Evolutionary conservation across 2,888 invertebrate genomes (phyloP).

Genomic region (Calephelis perditalis): DNA sequence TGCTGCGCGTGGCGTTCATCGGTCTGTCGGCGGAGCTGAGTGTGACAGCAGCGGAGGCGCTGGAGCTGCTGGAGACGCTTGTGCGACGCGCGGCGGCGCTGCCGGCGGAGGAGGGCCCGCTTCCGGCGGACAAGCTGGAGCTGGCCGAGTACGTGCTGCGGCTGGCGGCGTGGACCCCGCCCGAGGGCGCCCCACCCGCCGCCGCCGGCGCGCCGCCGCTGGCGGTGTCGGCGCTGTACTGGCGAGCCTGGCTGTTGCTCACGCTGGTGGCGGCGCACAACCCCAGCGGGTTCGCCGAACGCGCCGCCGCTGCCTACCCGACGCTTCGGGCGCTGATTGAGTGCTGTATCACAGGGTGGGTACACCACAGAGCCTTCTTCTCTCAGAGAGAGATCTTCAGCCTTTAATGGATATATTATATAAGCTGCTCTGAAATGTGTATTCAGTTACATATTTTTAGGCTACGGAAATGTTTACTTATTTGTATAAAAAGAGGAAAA

Average conservation of each 20-base stretch:
- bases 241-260: conserved; percentile 92
- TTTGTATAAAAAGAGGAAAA: too few relatives aligned
- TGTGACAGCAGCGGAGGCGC: conserved; percentile 87
- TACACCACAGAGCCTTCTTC: background rate
- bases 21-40: conserved; percentile 90
- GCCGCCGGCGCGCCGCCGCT: conserved; percentile 87
- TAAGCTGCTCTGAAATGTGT: too few relatives aligned
- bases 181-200: conserved; percentile 94
- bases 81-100: conserved; percentile 90
- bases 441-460: too few relatives aligned
- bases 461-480: too few relatives aligned
- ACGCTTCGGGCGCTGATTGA: conserved; percentile 94
- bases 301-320: conserved; percentile 94
- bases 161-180: conserved; percentile 93
- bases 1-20: conserved; percentile 89
- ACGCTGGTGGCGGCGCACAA: conserved; percentile 95
- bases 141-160: conserved; percentile 94
- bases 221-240: conserved; percentile 94
- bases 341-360: conserved; percentile 95
- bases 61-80: conserved; percentile 91
- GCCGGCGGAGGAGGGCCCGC: conserved; percentile 84
- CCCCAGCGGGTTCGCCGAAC: conserved; percentile 90
- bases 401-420: background rate
- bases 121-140: conserved; percentile 88
- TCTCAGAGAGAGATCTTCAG: too few relatives aligned